phyloP scores from a whole-genome alignment of 2,113 vertebrate species.

The Neolamprologus toae region DNA sequence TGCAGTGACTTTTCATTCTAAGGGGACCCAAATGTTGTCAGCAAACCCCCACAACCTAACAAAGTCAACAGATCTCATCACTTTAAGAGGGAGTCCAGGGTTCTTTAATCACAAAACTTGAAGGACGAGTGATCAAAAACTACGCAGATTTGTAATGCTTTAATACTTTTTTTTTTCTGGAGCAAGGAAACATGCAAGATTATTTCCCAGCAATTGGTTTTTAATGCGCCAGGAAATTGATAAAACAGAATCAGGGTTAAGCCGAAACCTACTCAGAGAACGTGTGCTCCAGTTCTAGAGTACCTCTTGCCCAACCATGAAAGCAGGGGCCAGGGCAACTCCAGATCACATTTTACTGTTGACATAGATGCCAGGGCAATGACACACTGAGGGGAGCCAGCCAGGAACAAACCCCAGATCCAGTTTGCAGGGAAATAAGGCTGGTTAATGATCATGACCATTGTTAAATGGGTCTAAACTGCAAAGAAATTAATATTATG shows the following conservation, averaged over 20 bases:
- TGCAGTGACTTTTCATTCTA: background rate
- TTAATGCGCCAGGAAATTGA: background rate
- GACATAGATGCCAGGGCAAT: background rate
- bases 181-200: background rate
- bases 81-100: background rate
- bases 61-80: background rate
- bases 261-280: background rate
- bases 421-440: background rate
- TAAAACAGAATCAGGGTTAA: background rate
- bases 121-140: background rate
- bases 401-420: background rate
- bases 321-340: background rate
- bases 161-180: background rate
- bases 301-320: background rate
- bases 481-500: background rate
- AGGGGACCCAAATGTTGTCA: background rate
- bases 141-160: background rate
- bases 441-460: background rate
- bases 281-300: background rate
- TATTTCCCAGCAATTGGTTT: background rate
- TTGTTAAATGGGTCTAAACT: background rate
- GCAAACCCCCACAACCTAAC: background rate
- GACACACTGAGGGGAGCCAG: background rate
- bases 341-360: conserved; percentile 44
- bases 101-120: background rate